Conservation (phyloP, 2,113 vertebrate species). For the Colaptes auratus region DNA sequence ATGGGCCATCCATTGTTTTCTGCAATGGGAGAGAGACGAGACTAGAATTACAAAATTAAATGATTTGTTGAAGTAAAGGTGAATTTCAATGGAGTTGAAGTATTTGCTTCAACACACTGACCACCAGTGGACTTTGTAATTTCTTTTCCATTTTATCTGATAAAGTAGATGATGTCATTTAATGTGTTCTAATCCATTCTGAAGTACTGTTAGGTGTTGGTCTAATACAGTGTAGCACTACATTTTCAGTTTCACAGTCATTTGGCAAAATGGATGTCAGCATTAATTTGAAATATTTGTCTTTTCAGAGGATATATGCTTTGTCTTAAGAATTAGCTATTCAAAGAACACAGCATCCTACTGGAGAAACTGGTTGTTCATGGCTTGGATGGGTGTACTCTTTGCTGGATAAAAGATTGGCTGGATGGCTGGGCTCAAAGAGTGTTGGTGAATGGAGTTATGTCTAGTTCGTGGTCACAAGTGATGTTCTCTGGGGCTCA, state of each 20-base stretch:
- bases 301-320: not conserved
- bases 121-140: rapidly evolving
- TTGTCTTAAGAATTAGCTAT: not conserved
- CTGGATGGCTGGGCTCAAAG: too few relatives aligned
- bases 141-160: not conserved
- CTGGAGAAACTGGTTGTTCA: too few relatives aligned
- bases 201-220: not conserved
- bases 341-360: not conserved
- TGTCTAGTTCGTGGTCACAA: too few relatives aligned
- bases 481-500: too few relatives aligned
- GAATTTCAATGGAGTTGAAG: not conserved
- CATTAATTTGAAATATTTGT: not conserved
- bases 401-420: too few relatives aligned
- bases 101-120: not conserved
- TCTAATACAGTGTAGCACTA: not conserved
- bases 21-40: not conserved
- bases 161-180: not conserved
- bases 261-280: not conserved
- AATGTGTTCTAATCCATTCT: not conserved
- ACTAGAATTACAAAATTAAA: not conserved
- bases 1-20: not conserved
- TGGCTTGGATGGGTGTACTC: too few relatives aligned
- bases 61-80: not conserved
- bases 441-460: too few relatives aligned
- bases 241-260: not conserved